A percentile compares a stretch with the other conserved stretches of the same genome.
Evolutionary conservation across 2,797 vertebrate species (phyloP).

Genomic region (Selene dorsalis): DNA sequence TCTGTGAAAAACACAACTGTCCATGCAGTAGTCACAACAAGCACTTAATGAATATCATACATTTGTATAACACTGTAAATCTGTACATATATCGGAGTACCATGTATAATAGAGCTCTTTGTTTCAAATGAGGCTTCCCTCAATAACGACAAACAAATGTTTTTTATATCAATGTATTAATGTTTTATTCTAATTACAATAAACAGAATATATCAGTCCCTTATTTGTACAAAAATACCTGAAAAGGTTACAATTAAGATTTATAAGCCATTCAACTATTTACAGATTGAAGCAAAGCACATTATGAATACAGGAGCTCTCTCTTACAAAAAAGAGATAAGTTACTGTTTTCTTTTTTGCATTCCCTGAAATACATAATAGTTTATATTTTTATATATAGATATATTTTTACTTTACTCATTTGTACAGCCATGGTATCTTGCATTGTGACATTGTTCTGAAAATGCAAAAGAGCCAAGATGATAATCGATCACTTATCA

Average conservation of each 20-base stretch:
- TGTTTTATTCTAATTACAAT: conserved; percentile 99
- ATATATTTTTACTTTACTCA: conserved; percentile 77
- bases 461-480: conserved; percentile 79
- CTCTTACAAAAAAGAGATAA: conserved; percentile 83
- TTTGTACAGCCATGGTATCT: conserved; percentile 85
- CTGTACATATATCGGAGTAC: background rate
- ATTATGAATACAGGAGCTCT: conserved; percentile 88
- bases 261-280: conserved; percentile 93
- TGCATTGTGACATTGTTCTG: conserved; percentile 84
- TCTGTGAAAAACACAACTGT: conserved; percentile 2
- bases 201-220: conserved; percentile 98
- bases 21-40: background rate
- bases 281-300: conserved; percentile 95
- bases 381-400: conserved; percentile 69
- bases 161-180: conserved; percentile 91
- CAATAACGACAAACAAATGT: conserved; percentile 58
- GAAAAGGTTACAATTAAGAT: conserved; percentile 96
- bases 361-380: conserved; percentile 90
- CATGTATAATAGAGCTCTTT: background rate
- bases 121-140: background rate
- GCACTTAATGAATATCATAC: background rate
- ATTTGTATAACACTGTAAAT: background rate
- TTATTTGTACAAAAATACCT: conserved; percentile 99
- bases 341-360: conserved; percentile 88
- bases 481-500: conserved; percentile 43